Evolutionary conservation across 2,797 vertebrate genomes (phyloP).

Genomic region (Phalloptychus januarius): DNA sequence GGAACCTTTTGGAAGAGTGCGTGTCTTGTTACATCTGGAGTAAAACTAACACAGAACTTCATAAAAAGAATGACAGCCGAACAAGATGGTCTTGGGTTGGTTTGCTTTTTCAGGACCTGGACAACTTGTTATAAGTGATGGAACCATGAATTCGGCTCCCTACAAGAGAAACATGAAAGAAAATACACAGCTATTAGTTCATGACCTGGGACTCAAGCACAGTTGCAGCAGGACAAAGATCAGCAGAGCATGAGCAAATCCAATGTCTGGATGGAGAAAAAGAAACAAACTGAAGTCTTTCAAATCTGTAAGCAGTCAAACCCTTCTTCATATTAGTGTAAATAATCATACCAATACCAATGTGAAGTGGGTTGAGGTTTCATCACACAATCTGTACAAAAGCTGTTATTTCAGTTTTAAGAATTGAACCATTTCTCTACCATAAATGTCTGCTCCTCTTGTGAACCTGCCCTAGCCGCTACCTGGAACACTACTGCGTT

Average conservation of each 20-base stretch:
- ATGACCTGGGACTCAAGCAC: background rate
- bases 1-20: background rate
- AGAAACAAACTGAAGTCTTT: background rate
- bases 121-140: background rate
- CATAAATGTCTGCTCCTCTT: background rate
- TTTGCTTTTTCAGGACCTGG: constrained; percentile 6
- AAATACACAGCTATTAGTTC: constrained; percentile 3
- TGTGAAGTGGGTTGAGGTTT: background rate
- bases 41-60: background rate
- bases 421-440: background rate
- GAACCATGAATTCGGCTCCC: constrained; percentile 9
- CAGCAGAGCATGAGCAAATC: background rate
- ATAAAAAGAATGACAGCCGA: background rate
- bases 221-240: background rate
- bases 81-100: constrained; percentile 4
- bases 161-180: constrained; percentile 7
- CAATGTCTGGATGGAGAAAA: background rate
- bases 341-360: background rate
- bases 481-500: background rate
- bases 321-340: background rate
- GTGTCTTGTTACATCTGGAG: background rate
- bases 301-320: background rate
- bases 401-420: background rate
- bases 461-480: background rate
- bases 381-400: background rate